Percentiles rank a stretch among this genome's conserved stretches.
These are phyloP conservation scores for Aurelia sp. DNA, from an alignment of 30 jellyfish, hydroid and myxozoan species.

Conservation along the genomic window DNA sequence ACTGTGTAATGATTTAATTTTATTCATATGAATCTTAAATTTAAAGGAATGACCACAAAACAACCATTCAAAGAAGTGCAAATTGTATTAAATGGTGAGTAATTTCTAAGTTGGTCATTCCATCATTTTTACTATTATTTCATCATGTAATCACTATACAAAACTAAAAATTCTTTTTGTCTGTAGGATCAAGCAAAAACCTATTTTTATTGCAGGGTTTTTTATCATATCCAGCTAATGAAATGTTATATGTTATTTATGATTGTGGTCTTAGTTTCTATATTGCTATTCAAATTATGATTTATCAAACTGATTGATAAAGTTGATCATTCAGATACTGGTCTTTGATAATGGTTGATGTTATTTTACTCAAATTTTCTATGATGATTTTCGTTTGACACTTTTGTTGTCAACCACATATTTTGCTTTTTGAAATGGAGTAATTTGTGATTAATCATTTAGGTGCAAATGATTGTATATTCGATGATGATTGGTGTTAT, in stretches of 20 bases:
- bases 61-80: conserved; percentile 17
- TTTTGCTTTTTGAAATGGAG: background rate
- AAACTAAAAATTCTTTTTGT: too few relatives aligned
- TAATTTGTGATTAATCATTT: background rate
- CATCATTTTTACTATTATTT: too few relatives aligned
- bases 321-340: conserved; percentile 14
- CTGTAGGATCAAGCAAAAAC: too few relatives aligned
- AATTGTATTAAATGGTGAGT: conserved; percentile 37
- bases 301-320: background rate
- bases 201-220: too few relatives aligned
- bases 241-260: conserved; percentile 10
- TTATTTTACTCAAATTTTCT: conserved; percentile 33
- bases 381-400: conserved; percentile 51
- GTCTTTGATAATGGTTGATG: conserved; percentile 35
- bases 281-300: background rate
- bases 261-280: conserved; percentile 25
- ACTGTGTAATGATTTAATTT: too few relatives aligned
- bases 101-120: too few relatives aligned
- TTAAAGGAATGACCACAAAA: conserved; percentile 62
- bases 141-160: too few relatives aligned
- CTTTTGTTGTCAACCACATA: background rate
- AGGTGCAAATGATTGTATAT: conserved; percentile 58
- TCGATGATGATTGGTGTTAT: conserved; percentile 49
- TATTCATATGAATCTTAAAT: background rate
- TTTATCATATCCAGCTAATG: background rate